Conservation (phyloP, 2,797 vertebrate genomes). For the Peromyscus eremicus region DNA sequence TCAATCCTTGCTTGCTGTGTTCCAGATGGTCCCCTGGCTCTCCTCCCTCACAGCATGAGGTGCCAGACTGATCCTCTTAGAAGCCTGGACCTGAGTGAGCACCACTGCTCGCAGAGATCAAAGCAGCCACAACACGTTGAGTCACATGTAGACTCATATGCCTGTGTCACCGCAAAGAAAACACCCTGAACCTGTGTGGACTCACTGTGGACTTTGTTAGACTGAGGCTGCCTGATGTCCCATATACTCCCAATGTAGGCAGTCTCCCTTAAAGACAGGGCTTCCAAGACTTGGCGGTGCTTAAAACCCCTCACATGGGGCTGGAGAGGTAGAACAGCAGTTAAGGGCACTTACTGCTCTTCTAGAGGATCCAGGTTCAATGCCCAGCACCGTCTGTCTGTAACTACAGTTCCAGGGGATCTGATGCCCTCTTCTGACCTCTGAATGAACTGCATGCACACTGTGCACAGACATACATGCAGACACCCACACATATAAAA, state of each 20-base stretch:
- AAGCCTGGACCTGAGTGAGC: accelerated
- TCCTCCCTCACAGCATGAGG: accelerated
- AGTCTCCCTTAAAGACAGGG: background rate
- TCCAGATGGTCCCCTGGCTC: accelerated
- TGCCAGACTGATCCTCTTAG: accelerated
- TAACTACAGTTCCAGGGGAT: background rate
- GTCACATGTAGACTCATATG: no score
- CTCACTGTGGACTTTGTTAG: accelerated
- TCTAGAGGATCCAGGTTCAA: background rate
- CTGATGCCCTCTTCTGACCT: background rate
- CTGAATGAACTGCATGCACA: no score
- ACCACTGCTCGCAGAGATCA: background rate
- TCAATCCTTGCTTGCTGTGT: background rate
- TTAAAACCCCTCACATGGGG: background rate
- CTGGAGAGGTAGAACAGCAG: background rate
- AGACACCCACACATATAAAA: background rate
- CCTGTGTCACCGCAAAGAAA: background rate
- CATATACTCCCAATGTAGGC: background rate
- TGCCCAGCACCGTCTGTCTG: background rate
- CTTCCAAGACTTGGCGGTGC: accelerated
- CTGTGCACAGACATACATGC: background rate
- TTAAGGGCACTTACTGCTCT: background rate
- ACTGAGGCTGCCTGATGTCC: no score
- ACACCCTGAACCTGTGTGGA: accelerated
- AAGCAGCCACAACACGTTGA: background rate